phyloP scores from a whole-genome alignment of 2,888 invertebrate species.

The Helobdella robusta region DNA sequence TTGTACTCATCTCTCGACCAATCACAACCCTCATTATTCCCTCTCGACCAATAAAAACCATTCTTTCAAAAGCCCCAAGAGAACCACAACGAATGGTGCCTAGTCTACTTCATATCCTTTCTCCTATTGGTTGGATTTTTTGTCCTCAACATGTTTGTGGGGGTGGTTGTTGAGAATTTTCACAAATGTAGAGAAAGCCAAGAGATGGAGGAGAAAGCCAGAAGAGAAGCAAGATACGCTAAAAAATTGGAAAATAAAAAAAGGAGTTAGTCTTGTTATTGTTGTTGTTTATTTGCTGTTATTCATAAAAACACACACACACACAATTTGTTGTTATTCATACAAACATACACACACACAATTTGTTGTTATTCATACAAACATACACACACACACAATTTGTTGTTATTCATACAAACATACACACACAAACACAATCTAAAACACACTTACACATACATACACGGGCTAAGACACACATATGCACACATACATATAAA shows the following conservation, averaged over 20 bases:
- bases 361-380: too few relatives aligned
- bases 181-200: slow-evolving; percentile 96
- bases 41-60: not conserved
- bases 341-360: too few relatives aligned
- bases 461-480: too few relatives aligned
- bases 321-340: too few relatives aligned
- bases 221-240: slow-evolving; percentile 81
- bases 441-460: too few relatives aligned
- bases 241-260: slow-evolving; percentile 55
- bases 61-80: slow-evolving; percentile 69
- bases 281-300: not conserved
- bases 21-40: not conserved
- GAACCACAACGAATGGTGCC: slow-evolving; percentile 95
- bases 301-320: too few relatives aligned
- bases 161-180: slow-evolving; percentile 99
- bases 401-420: too few relatives aligned
- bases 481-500: too few relatives aligned
- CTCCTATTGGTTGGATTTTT: slow-evolving; percentile 97
- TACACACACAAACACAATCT: too few relatives aligned
- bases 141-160: slow-evolving; percentile 99
- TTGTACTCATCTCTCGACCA: not conserved
- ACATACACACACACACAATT: too few relatives aligned
- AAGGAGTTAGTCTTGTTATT: slow-evolving; percentile 10
- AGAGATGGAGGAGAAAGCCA: slow-evolving; percentile 89
- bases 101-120: slow-evolving; percentile 96